Percentiles rank a stretch among this genome's conserved stretches.
These are phyloP conservation scores for Brenthis hecate DNA, from an alignment of 2,888 invertebrate genomes.

Conservation along the genomic window DNA sequence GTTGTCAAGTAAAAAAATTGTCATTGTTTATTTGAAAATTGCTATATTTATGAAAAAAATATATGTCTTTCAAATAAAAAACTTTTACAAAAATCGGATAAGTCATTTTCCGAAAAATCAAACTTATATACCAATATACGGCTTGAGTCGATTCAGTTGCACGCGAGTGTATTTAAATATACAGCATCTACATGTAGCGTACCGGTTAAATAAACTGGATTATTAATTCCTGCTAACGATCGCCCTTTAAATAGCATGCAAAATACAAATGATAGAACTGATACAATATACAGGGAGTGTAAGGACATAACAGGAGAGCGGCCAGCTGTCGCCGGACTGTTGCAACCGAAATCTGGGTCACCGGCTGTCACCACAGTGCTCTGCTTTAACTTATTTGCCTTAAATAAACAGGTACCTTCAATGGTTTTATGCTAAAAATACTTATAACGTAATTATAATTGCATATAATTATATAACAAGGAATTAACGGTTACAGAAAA, in stretches of 20 bases:
- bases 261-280: conserved; percentile 14
- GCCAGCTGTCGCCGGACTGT: conserved; percentile 45
- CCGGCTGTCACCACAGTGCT: conserved; percentile 47
- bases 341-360: conserved; percentile 50
- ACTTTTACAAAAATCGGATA: no score
- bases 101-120: no score
- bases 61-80: no score
- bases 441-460: background rate
- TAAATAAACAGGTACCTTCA: conserved; percentile 27
- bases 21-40: no score
- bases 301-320: conserved; percentile 39
- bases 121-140: no score
- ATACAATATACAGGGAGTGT: conserved; percentile 15
- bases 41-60: no score
- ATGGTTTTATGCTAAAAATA: background rate
- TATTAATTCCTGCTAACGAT: background rate
- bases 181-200: no score
- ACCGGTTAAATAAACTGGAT: background rate
- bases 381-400: conserved; percentile 48
- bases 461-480: conserved; percentile 5
- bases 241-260: conserved; percentile 1
- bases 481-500: background rate
- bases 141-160: no score
- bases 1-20: no score
- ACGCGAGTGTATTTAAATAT: no score